Conservation (phyloP, 2,113 vertebrate species). For the Erythrolamprus reginae region DNA sequence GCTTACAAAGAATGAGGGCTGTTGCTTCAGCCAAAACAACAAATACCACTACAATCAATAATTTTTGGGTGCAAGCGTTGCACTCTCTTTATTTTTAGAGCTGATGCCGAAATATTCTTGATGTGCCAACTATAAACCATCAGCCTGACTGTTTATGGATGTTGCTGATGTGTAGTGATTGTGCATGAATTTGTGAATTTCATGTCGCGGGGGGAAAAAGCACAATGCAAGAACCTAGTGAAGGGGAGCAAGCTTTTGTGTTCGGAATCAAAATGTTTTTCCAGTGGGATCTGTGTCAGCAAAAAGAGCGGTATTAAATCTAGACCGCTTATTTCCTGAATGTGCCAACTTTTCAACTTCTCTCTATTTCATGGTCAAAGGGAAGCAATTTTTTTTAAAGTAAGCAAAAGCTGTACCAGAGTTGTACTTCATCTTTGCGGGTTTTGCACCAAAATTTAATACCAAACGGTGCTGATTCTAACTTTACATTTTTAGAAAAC, state of each 20-base stretch:
- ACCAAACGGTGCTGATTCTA: constrained; percentile 68
- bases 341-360: constrained; percentile 72
- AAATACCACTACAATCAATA: constrained; percentile 25
- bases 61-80: constrained; percentile 51
- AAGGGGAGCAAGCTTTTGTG: constrained; percentile 50
- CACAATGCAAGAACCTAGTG: constrained; percentile 69
- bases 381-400: constrained; percentile 32
- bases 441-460: constrained; percentile 71
- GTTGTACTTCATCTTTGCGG: constrained; percentile 72
- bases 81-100: constrained; percentile 52
- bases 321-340: constrained; percentile 67
- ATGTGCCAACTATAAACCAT: constrained; percentile 54
- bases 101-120: constrained; percentile 35
- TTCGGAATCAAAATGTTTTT: constrained; percentile 50
- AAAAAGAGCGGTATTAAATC: constrained; percentile 48
- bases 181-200: constrained; percentile 56
- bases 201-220: constrained; percentile 59
- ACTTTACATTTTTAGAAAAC: constrained; percentile 61
- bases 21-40: constrained; percentile 13
- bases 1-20: constrained; percentile 82
- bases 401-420: constrained; percentile 64
- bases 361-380: constrained; percentile 50
- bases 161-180: constrained; percentile 41
- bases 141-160: constrained; percentile 40
- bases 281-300: constrained; percentile 48